Conservation (phyloP, 2,888 invertebrate genomes). For the Mesorhabditis belari region DNA sequence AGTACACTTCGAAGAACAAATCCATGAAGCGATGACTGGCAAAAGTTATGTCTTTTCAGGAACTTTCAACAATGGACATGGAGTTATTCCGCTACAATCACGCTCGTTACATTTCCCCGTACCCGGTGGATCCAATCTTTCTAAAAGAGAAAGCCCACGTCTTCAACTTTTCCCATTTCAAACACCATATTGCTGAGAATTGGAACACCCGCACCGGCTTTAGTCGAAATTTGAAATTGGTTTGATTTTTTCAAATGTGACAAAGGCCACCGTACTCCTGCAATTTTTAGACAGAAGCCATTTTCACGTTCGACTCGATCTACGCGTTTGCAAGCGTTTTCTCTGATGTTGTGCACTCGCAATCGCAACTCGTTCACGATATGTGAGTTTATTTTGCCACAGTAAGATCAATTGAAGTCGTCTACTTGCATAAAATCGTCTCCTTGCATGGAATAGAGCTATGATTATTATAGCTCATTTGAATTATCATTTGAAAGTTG, state of each 20-base stretch:
- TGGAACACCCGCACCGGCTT: constrained; percentile 27
- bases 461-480: too few relatives aligned
- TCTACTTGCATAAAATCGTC: too few relatives aligned
- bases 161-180: constrained; percentile 31
- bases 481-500: too few relatives aligned
- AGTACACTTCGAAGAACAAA: too few relatives aligned
- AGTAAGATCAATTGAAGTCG: neutral
- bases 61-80: constrained; percentile 49
- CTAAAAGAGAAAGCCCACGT: constrained; percentile 21
- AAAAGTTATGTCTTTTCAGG: constrained; percentile 19
- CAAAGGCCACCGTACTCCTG: neutral
- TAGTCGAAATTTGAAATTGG: constrained; percentile 26
- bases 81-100: constrained; percentile 52
- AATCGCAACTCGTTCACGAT: neutral
- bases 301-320: constrained; percentile 39
- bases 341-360: neutral
- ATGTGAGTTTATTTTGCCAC: neutral
- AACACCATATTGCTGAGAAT: constrained; percentile 17
- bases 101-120: constrained; percentile 49
- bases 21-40: too few relatives aligned
- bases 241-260: constrained; percentile 3
- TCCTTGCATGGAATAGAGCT: too few relatives aligned
- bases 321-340: constrained; percentile 31
- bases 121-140: constrained; percentile 38
- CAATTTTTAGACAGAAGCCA: constrained; percentile 27